A percentile compares a stretch with the other conserved stretches of the same genome.
Conservation (phyloP, 2,113 vertebrate genomes). For the Turdus rufiventris region DNA sequence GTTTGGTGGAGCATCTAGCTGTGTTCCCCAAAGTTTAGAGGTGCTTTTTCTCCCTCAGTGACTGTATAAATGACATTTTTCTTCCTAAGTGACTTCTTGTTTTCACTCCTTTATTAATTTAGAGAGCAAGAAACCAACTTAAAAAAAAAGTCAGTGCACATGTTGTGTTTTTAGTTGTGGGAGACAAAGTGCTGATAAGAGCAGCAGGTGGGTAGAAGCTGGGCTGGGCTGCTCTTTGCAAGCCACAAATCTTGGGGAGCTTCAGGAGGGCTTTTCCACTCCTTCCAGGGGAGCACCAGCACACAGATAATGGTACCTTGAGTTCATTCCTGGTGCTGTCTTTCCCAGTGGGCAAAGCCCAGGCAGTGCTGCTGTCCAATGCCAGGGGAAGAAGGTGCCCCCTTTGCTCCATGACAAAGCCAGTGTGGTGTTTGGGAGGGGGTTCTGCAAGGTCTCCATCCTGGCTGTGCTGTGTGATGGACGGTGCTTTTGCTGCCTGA, state of each 20-base stretch:
- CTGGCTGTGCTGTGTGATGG: background rate
- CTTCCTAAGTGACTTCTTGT: background rate
- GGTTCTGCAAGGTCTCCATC: background rate
- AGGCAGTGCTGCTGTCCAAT: background rate
- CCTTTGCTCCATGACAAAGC: background rate
- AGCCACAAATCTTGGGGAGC: fast-evolving
- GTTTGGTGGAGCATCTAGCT: background rate
- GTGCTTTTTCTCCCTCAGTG: background rate
- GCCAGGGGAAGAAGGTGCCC: background rate
- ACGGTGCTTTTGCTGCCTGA: background rate
- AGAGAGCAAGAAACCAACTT: background rate
- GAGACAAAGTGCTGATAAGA: background rate
- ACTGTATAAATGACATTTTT: background rate
- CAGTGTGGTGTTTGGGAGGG: fast-evolving
- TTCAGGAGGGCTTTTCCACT: background rate
- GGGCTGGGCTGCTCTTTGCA: background rate
- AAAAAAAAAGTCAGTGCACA: background rate
- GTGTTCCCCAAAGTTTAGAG: background rate
- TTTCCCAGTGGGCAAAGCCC: background rate
- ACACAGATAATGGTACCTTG: background rate
- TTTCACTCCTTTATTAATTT: background rate
- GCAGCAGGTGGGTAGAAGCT: background rate
- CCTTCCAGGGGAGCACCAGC: background rate
- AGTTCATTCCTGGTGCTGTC: background rate
- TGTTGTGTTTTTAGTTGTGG: background rate